phyloP scores from a whole-genome alignment of 2,888 invertebrate genomes.

The Trissoscelio sp. region DNA sequence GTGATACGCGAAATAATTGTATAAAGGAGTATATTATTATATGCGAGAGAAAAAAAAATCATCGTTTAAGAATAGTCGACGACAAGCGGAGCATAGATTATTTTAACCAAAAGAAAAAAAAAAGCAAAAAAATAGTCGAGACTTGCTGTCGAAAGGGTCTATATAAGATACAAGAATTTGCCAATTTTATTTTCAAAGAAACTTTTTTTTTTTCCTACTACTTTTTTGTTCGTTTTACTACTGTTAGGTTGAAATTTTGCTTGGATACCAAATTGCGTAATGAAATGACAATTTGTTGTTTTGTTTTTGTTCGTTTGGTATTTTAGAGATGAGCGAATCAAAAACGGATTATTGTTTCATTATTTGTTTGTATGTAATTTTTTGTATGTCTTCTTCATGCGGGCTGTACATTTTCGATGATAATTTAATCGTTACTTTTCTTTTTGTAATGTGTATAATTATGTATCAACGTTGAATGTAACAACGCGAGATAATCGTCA shows the following conservation, averaged over 20 bases:
- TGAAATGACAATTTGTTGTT: conserved; percentile 58
- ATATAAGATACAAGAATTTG: conserved; percentile 73
- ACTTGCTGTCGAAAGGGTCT: conserved; percentile 69
- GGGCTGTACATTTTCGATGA: conserved; percentile 56
- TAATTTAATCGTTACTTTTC: conserved; percentile 52
- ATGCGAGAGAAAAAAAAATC: conserved; percentile 55
- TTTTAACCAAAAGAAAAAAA: conserved; percentile 70
- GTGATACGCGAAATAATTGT: conserved; percentile 78
- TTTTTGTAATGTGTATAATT: conserved; percentile 46
- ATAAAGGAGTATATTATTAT: conserved; percentile 73
- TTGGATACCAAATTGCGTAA: conserved; percentile 55
- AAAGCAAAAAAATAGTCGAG: conserved; percentile 71
- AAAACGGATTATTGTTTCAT: conserved; percentile 53
- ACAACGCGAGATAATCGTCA: conserved; percentile 41
- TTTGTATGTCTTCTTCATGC: conserved; percentile 58
- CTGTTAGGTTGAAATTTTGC: conserved; percentile 29
- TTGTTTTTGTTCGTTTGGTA: too few species aligned
- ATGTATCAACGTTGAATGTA: conserved; percentile 53
- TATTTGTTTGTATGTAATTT: conserved; percentile 54
- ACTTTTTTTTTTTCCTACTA: conserved; percentile 11
- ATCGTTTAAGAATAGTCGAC: conserved; percentile 57
- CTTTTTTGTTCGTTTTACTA: conserved; percentile 26
- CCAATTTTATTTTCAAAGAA: conserved; percentile 65
- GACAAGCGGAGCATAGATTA: conserved; percentile 68
- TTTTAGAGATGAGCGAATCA: conserved; percentile 6